phyloP scores from a whole-genome alignment of 2,113 vertebrate species.

The Pseudorectes ferrugineus region DNA sequence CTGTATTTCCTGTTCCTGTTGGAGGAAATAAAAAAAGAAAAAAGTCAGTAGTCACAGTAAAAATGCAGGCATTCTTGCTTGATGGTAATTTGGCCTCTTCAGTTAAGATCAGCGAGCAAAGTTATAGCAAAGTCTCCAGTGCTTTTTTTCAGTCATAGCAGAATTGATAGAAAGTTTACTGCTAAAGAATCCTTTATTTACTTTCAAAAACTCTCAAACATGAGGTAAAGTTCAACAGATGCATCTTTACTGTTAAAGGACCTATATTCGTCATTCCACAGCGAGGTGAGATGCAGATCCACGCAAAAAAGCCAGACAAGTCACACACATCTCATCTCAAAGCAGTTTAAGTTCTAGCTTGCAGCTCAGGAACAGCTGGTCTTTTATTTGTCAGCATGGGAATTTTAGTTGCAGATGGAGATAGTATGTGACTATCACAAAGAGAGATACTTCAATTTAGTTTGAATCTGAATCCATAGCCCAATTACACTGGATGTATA shows the following conservation, averaged over 20 bases:
- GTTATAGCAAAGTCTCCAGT: not conserved
- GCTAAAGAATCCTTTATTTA: not conserved
- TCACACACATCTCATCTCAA: not conserved
- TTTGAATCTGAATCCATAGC: not conserved
- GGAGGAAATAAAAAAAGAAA: not conserved
- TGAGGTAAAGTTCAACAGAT: not conserved
- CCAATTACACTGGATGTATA: not conserved
- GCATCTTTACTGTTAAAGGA: not conserved
- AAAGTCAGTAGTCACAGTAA: not conserved
- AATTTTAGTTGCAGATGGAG: not conserved
- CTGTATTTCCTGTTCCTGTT: slow-evolving; percentile 75
- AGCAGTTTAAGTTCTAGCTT: not conserved
- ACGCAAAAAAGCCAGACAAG: not conserved
- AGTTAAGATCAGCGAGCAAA: not conserved
- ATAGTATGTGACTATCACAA: not conserved
- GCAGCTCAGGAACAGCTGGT: not conserved
- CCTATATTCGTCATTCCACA: not conserved
- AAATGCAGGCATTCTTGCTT: not conserved
- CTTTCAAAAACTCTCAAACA: not conserved
- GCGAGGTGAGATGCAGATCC: not conserved
- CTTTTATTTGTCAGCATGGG: not conserved
- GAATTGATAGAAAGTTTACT: not conserved
- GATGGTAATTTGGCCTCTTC: not conserved
- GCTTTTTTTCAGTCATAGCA: not conserved
- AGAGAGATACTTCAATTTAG: not conserved